Evolutionary conservation across 1,140 invertebrate genomes (phyloP).

Genomic region (Lerema accius): DNA sequence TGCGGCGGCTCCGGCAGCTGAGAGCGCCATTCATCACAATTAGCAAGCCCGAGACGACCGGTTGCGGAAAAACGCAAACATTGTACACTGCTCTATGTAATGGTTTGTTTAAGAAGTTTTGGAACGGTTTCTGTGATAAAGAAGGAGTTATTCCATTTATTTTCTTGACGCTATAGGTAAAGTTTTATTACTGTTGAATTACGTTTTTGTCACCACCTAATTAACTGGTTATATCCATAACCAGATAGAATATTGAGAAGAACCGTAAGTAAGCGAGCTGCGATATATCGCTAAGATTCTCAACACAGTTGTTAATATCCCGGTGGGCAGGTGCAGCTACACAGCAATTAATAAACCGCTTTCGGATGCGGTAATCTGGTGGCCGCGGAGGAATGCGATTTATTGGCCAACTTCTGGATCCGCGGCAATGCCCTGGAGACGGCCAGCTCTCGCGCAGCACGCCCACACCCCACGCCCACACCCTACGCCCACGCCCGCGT

Average conservation of each 20-base stretch:
- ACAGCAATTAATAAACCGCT: slow-evolving; percentile 15
- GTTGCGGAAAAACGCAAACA: slow-evolving; percentile 21
- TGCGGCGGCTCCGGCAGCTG: slow-evolving; percentile 1
- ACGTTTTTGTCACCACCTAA: too few species aligned
- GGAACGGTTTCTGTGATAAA: neutral
- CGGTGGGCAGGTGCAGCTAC: slow-evolving; percentile 17
- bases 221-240: too few species aligned
- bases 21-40: slow-evolving; percentile 53
- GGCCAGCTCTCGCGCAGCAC: neutral
- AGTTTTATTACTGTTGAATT: too few species aligned
- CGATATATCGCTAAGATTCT: too few species aligned
- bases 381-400: slow-evolving; percentile 28
- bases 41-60: slow-evolving; percentile 36
- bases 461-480: too few species aligned
- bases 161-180: too few species aligned
- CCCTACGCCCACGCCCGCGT: neutral
- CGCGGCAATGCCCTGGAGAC: slow-evolving; percentile 7
- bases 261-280: too few species aligned
- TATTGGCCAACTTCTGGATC: slow-evolving; percentile 33
- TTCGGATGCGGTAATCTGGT: slow-evolving; percentile 28
- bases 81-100: slow-evolving; percentile 20
- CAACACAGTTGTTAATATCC: too few species aligned
- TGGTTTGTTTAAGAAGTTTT: slow-evolving; percentile 15
- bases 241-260: too few species aligned
- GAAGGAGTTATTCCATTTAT: too few species aligned